These are phyloP conservation scores for Nesoenas mayeri DNA, from an alignment of 2,113 vertebrate genomes.

Conservation along the genomic window DNA sequence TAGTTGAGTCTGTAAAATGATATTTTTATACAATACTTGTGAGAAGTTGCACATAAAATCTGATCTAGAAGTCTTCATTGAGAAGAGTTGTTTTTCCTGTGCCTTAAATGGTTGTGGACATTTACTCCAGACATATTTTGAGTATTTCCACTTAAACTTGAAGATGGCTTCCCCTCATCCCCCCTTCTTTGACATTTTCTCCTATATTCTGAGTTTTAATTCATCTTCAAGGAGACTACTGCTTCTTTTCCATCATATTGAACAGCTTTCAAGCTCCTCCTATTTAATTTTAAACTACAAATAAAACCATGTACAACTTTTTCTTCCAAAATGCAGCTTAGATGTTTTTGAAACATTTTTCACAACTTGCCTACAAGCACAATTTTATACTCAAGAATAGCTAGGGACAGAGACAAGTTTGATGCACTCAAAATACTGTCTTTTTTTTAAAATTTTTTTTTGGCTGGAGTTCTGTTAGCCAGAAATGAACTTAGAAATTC, in stretches of 20 bases:
- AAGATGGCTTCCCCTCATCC: background rate
- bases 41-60: background rate
- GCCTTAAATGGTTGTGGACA: background rate
- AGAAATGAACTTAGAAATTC: background rate
- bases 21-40: background rate
- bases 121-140: background rate
- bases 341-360: background rate
- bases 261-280: background rate
- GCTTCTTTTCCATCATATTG: background rate
- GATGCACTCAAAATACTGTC: background rate
- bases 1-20: background rate
- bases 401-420: background rate
- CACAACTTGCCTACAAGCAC: background rate
- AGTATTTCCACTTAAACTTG: background rate
- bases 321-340: background rate
- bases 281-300: background rate
- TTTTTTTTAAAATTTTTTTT: background rate
- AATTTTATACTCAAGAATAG: background rate
- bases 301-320: background rate
- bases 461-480: background rate
- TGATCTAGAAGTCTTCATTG: background rate
- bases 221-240: background rate
- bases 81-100: background rate
- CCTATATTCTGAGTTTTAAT: background rate
- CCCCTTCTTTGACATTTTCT: background rate